Evolutionary conservation across 2,888 invertebrate genomes (phyloP).

Genomic region (Magallana nippona): DNA sequence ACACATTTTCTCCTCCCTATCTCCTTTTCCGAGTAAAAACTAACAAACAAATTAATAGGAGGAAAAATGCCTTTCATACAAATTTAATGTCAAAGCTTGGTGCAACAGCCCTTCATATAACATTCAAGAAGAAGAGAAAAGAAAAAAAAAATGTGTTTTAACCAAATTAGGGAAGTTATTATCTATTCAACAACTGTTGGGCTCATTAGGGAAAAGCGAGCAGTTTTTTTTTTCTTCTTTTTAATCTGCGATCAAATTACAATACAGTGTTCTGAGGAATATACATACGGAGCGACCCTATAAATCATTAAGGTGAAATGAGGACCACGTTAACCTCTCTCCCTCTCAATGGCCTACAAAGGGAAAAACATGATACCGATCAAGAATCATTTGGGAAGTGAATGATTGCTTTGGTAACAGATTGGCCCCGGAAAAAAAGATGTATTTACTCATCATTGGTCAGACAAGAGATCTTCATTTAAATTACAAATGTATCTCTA

Average conservation of each 20-base stretch:
- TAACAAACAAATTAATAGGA: constrained; percentile 17
- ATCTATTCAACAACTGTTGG: constrained; percentile 7
- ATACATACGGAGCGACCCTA: background rate
- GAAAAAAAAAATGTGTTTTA: constrained; percentile 14
- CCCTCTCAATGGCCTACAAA: background rate
- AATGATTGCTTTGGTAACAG: constrained; percentile 26
- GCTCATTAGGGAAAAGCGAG: background rate
- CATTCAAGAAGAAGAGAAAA: background rate
- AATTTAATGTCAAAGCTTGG: background rate
- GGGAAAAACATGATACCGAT: background rate
- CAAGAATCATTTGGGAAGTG: background rate
- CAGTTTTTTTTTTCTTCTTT: background rate
- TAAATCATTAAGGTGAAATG: constrained; percentile 26
- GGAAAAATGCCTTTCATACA: constrained; percentile 10
- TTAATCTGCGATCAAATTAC: background rate
- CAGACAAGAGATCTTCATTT: background rate
- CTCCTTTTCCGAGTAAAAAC: background rate
- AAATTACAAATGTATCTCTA: background rate
- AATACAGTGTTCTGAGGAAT: background rate
- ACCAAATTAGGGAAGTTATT: background rate
- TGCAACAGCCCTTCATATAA: constrained; percentile 8
- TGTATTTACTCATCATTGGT: background rate
- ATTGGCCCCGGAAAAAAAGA: background rate
- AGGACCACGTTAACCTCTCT: constrained; percentile 1
- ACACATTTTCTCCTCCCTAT: background rate